Conservation (phyloP, 2,797 vertebrate species). For the Pipistrellus nathusii region DNA sequence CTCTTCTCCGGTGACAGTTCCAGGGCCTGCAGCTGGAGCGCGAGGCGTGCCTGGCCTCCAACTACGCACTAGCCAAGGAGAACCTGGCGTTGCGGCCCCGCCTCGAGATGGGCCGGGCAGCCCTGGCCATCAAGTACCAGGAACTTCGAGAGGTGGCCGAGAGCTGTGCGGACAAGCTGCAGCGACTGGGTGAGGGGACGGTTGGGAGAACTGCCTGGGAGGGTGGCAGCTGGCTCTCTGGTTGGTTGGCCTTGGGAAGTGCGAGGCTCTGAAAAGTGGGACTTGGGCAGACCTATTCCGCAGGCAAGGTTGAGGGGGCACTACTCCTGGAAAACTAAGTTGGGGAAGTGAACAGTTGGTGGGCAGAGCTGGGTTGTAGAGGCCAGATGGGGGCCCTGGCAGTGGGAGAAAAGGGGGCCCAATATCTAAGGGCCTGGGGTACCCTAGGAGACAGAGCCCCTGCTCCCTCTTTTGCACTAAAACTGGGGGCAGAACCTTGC, state of each 20-base stretch:
- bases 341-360: background rate
- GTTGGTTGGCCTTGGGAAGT: background rate
- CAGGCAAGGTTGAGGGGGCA: background rate
- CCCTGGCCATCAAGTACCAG: slow-evolving; percentile 89
- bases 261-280: background rate
- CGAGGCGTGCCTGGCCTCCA: slow-evolving; percentile 87
- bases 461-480: background rate
- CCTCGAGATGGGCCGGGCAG: slow-evolving; percentile 88
- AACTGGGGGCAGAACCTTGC: background rate
- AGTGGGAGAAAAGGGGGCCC: background rate
- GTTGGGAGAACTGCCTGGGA: background rate
- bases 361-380: background rate
- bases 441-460: background rate
- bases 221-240: background rate
- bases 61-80: slow-evolving; percentile 86
- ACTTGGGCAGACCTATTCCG: background rate
- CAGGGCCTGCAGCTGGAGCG: slow-evolving; percentile 88
- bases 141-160: slow-evolving; percentile 87
- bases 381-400: background rate
- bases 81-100: slow-evolving; percentile 87
- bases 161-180: slow-evolving; percentile 86
- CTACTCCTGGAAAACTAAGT: background rate
- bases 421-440: background rate
- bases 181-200: slow-evolving; percentile 86
- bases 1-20: slow-evolving; percentile 81